Conservation (phyloP, 2,797 vertebrate species). For the Meriones psammophilus region DNA sequence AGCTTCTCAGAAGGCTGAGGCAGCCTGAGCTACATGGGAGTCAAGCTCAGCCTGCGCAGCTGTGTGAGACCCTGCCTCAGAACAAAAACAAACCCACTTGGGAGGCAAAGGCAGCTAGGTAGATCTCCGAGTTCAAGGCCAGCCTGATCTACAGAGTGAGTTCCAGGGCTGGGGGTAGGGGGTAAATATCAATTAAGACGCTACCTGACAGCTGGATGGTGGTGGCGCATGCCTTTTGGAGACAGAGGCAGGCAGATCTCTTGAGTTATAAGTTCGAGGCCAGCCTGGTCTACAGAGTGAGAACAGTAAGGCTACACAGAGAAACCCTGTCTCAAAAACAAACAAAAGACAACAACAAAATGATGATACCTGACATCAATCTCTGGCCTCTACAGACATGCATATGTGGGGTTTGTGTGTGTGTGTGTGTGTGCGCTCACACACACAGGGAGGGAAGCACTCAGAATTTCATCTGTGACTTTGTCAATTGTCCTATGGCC, state of each 20-base stretch:
- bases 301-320: background rate
- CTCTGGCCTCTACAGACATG: no score
- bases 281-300: background rate
- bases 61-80: background rate
- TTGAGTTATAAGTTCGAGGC: background rate
- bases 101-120: background rate
- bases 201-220: background rate
- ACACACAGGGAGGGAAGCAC: background rate
- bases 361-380: no score
- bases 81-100: background rate
- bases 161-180: background rate
- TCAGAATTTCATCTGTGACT: no score
- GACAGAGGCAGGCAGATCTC: background rate
- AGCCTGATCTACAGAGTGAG: background rate
- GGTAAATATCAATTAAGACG: background rate
- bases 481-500: background rate
- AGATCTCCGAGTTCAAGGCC: background rate
- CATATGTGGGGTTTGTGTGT: no score
- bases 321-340: background rate
- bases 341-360: no score
- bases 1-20: background rate
- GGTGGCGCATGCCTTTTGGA: background rate
- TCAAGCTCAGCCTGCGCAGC: background rate
- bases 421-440: background rate
- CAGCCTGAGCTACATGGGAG: background rate